Evolutionary conservation across 2,113 vertebrate genomes (phyloP).

Genomic region (Micronisus gabar): DNA sequence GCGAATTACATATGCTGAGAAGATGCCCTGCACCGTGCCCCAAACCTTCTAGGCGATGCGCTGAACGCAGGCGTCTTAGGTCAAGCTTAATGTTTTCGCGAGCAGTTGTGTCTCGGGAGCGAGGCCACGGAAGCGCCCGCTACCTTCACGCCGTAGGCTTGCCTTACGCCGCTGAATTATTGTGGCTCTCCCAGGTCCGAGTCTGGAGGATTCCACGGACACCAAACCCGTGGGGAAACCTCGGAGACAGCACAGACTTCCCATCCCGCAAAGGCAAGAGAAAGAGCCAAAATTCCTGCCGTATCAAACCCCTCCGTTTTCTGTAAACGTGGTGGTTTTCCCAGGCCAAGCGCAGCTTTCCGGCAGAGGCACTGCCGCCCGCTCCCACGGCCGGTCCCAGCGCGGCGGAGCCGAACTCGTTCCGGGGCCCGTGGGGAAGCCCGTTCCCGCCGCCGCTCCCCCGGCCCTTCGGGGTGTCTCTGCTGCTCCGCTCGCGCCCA

Average conservation of each 20-base stretch:
- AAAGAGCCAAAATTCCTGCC: neutral
- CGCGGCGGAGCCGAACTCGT: neutral
- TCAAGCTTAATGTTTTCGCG: neutral
- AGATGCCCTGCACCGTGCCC: neutral
- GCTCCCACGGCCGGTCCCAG: neutral
- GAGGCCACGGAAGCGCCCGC: rapidly evolving
- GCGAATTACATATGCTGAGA: neutral
- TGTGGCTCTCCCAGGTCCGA: neutral
- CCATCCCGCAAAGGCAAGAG: neutral
- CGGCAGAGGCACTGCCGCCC: neutral
- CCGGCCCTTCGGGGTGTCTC: neutral
- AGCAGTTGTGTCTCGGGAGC: neutral
- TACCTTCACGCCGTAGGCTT: neutral
- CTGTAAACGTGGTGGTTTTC: neutral
- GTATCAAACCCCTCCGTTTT: neutral
- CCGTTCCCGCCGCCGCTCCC: neutral
- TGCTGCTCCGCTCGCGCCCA: neutral
- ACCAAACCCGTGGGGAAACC: neutral
- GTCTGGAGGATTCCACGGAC: neutral
- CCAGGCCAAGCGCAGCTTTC: neutral
- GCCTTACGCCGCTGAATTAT: neutral
- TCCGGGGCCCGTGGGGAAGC: no score
- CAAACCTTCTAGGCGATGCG: neutral
- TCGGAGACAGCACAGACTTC: neutral
- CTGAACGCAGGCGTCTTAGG: neutral